These are phyloP conservation scores for Acanthisitta chloris DNA, from an alignment of 2,113 vertebrate genomes.

Conservation along the genomic window DNA sequence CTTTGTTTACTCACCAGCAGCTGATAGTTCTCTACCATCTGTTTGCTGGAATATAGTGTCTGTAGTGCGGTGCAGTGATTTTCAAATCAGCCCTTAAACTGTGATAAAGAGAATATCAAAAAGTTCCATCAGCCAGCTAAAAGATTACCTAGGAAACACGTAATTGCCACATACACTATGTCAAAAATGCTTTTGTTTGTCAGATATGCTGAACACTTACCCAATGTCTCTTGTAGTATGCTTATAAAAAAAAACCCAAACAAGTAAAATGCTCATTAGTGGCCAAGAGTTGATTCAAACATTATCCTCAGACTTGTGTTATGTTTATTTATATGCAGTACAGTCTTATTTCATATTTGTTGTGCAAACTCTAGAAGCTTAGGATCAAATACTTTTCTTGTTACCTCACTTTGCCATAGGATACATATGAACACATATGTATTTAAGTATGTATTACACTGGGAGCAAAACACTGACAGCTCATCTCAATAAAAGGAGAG, in stretches of 20 bases:
- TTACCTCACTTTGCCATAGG: not conserved
- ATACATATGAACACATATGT: fast-evolving
- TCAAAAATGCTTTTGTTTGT: not conserved
- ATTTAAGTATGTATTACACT: not conserved
- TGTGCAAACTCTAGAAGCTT: not conserved
- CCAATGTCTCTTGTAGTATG: not conserved
- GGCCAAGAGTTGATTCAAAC: not conserved
- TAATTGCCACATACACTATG: not conserved
- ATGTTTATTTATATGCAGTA: not conserved
- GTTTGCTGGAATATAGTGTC: not conserved
- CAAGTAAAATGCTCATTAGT: not conserved
- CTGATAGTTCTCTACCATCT: not conserved
- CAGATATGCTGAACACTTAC: not conserved
- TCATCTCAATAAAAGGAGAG: not conserved
- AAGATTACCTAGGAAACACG: not conserved
- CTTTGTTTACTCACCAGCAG: not conserved
- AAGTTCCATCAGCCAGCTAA: not conserved
- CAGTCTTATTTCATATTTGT: not conserved
- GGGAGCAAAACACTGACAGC: not conserved
- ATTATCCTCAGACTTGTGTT: not conserved
- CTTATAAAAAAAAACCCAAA: not conserved
- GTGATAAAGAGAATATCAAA: not conserved
- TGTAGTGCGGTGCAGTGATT: not conserved
- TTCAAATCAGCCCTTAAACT: not conserved
- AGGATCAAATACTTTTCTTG: not conserved